Evolutionary conservation across 2,888 invertebrate species (phyloP).

Genomic region (Muschampia plurimacula): DNA sequence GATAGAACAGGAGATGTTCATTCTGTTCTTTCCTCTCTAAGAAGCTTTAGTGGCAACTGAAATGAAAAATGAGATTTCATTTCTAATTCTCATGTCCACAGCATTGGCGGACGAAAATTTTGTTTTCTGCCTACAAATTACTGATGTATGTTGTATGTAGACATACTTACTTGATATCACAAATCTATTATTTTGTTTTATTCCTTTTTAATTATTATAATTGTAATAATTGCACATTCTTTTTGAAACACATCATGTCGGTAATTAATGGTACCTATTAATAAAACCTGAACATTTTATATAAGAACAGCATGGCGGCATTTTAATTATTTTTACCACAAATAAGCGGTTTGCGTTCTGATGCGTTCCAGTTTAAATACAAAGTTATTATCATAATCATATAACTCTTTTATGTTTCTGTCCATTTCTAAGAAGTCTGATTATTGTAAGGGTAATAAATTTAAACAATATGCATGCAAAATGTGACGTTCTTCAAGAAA

Average conservation of each 20-base stretch:
- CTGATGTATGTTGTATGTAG: no score
- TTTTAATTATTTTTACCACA: conserved; percentile 2
- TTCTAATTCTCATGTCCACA: no score
- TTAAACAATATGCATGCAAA: background rate
- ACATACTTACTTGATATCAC: no score
- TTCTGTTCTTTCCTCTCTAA: no score
- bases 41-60: no score
- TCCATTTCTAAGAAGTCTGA: background rate
- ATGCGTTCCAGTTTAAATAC: background rate
- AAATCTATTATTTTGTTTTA: background rate
- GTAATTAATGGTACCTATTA: background rate
- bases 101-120: no score
- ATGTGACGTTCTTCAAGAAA: background rate
- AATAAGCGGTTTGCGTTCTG: conserved; percentile 4
- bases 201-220: background rate
- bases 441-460: background rate
- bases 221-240: background rate
- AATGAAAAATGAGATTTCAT: no score
- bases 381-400: conserved; percentile 4
- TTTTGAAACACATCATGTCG: background rate
- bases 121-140: no score
- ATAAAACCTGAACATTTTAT: background rate
- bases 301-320: background rate
- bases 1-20: no score
- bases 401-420: background rate